A percentile compares a stretch with the other conserved stretches of the same genome.
Evolutionary conservation across 2,797 vertebrate genomes (phyloP).

Genomic region (Sebastes baramenuke): DNA sequence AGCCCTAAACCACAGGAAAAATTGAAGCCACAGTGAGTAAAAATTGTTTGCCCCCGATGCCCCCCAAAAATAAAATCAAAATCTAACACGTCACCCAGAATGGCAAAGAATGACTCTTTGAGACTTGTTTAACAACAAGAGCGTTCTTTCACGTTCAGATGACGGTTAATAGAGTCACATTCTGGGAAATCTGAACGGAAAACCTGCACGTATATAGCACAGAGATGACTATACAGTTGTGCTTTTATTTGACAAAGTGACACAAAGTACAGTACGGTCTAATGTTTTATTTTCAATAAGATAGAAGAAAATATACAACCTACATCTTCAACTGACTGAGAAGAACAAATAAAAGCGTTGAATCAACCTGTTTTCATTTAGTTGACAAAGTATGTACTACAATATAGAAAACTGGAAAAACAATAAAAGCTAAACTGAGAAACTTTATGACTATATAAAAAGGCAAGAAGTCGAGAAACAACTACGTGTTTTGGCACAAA

Average conservation of each 20-base stretch:
- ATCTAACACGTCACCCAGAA: slow-evolving; percentile 70
- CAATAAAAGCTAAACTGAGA: not conserved
- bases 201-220: slow-evolving; percentile 14
- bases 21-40: slow-evolving; percentile 75
- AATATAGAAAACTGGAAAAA: not conserved
- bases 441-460: not conserved
- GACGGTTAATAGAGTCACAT: slow-evolving; percentile 40
- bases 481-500: not conserved
- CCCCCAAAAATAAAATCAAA: slow-evolving; percentile 70
- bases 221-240: not conserved
- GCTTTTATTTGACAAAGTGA: slow-evolving; percentile 2
- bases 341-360: not conserved
- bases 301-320: not conserved
- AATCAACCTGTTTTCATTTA: not conserved
- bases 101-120: slow-evolving; percentile 71
- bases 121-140: slow-evolving; percentile 55
- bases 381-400: not conserved
- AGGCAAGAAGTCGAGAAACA: not conserved
- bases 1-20: slow-evolving; percentile 80
- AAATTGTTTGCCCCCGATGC: slow-evolving; percentile 76
- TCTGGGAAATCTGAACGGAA: slow-evolving; percentile 40
- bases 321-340: not conserved
- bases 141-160: slow-evolving; percentile 31
- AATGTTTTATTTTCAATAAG: not conserved
- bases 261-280: not conserved